A percentile compares a stretch with the other conserved stretches of the same genome.
These are phyloP conservation scores for Microcaecilia unicolor DNA, from an alignment of 2,797 vertebrate genomes.

Conservation along the genomic window DNA sequence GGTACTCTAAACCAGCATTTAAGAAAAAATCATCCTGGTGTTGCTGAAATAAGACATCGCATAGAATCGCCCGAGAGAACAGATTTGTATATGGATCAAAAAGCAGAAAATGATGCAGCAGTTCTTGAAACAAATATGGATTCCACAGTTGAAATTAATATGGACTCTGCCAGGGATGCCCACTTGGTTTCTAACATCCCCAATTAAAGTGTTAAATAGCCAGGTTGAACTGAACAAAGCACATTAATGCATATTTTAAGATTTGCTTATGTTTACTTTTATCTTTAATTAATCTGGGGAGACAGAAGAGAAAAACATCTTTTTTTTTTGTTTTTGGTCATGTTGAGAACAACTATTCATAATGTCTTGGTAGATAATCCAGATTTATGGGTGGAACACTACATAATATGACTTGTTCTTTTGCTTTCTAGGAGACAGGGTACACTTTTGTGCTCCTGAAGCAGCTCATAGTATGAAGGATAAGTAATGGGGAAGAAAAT, in stretches of 20 bases:
- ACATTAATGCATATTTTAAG: conserved; percentile 47
- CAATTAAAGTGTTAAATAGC: conserved; percentile 40
- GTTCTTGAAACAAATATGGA: conserved; percentile 69
- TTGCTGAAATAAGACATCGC: conserved; percentile 66
- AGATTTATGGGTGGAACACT: conserved; percentile 39
- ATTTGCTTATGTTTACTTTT: conserved; percentile 32
- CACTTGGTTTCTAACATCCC: conserved; percentile 53
- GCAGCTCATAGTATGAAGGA: conserved; percentile 39
- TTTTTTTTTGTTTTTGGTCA: too few relatives aligned
- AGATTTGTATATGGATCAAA: conserved; percentile 70
- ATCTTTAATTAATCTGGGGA: conserved; percentile 31
- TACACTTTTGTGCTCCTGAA: conserved; percentile 26
- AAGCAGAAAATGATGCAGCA: conserved; percentile 66
- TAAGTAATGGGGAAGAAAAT: conserved; percentile 28
- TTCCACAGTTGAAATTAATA: conserved; percentile 66
- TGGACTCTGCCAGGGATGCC: conserved; percentile 52
- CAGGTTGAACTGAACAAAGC: conserved; percentile 45
- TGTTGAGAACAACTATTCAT: conserved; percentile 31
- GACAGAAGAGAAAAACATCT: conserved; percentile 14
- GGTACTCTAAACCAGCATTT: conserved; percentile 98
- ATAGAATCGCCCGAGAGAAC: conserved; percentile 81
- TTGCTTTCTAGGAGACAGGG: conserved; percentile 21
- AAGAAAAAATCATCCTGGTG: conserved; percentile 92
- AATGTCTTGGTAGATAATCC: conserved; percentile 29
- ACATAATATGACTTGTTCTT: conserved; percentile 26